phyloP scores from a whole-genome alignment of 2,113 vertebrate species.

The Zeus faber region DNA sequence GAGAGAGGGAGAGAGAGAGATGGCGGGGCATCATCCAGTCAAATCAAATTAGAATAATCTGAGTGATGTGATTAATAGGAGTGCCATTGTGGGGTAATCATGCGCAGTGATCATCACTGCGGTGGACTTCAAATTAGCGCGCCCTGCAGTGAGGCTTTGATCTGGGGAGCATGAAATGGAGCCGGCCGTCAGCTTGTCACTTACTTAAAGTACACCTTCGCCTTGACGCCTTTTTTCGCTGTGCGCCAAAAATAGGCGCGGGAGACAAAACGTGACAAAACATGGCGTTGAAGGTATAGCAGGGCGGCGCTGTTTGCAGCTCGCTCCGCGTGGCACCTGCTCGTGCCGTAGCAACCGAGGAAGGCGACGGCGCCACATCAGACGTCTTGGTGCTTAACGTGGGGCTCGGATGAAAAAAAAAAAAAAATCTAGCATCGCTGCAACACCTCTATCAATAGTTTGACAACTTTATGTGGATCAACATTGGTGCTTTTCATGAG shows the following conservation, averaged over 20 bases:
- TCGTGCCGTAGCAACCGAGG: too few relatives aligned
- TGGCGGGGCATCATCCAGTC: slow-evolving; percentile 63
- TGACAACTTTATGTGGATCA: too few relatives aligned
- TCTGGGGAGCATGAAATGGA: slow-evolving; percentile 73
- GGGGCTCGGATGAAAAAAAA: too few relatives aligned
- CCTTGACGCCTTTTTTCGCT: slow-evolving; percentile 61
- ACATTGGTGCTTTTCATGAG: too few relatives aligned
- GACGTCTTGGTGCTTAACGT: too few relatives aligned
- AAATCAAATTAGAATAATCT: slow-evolving; percentile 76
- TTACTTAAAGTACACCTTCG: slow-evolving; percentile 73
- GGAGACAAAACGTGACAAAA: slow-evolving; percentile 56
- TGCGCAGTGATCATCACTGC: slow-evolving; percentile 72
- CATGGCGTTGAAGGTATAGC: slow-evolving; percentile 56
- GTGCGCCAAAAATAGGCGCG: slow-evolving; percentile 58
- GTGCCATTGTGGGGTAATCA: slow-evolving; percentile 77
- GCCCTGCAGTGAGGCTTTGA: slow-evolving; percentile 71
- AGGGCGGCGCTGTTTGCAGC: slow-evolving; percentile 48
- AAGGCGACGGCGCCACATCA: too few relatives aligned
- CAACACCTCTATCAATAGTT: too few relatives aligned
- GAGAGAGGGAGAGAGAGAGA: slow-evolving; percentile 30
- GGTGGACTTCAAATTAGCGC: slow-evolving; percentile 75
- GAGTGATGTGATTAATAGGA: slow-evolving; percentile 78
- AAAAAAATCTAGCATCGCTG: too few relatives aligned
- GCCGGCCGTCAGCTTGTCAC: slow-evolving; percentile 71
- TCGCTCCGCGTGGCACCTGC: slow-evolving; percentile 40